Base-by-base conservation (phyloP, 2,113 vertebrate species). In the Anoura caudifer region DNA sequence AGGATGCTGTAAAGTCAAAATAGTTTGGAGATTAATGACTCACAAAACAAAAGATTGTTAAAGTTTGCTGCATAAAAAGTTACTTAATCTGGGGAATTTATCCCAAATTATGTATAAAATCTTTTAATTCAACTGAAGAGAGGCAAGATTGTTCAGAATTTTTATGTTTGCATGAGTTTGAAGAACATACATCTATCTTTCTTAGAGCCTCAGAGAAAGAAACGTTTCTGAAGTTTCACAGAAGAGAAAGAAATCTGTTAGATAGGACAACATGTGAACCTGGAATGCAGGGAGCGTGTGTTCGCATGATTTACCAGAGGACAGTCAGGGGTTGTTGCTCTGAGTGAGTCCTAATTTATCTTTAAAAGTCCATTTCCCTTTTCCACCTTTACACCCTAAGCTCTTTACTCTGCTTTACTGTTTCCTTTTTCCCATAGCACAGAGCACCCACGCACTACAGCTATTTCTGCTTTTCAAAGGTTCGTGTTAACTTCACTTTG, bases 141-240 rank as follows among this genome's bases (percentile, higher is more conserved):
- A 61, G 43, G 33, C 5, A 45, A 45, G 73, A 61, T 4, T 88
- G 16, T 59, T 90, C 33, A 83, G 22, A 93, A 70, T 82, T 75
- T 52, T 92, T 28, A 13, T 38, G 22, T 77, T 89, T 75, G 20
- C 26, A 31, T 70, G n/a, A 56, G 22, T 85, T 56, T 81, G 59
- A 38, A 79, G 31, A 67, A 52, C 10, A 75, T 5, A 61, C 26
- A 36, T 87, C 15, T 20, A 13, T 72, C 41, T 77, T 52, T 65
- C 28, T 73, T 82, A 65, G 16, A 85, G n/a, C 19, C 9, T 73
- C n/a, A 73, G 67, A 59, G 59, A 76, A 36, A 81, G 92, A 90
- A 95, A 75, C 4, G 14, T 41, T 77, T 93, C 61, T 97, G 52
- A 81, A 92, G 54, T 72, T 50, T 4, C 28, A 13, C 4, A 5